Conservation (phyloP, 2,113 vertebrate species). For the Xiphias gladius region DNA sequence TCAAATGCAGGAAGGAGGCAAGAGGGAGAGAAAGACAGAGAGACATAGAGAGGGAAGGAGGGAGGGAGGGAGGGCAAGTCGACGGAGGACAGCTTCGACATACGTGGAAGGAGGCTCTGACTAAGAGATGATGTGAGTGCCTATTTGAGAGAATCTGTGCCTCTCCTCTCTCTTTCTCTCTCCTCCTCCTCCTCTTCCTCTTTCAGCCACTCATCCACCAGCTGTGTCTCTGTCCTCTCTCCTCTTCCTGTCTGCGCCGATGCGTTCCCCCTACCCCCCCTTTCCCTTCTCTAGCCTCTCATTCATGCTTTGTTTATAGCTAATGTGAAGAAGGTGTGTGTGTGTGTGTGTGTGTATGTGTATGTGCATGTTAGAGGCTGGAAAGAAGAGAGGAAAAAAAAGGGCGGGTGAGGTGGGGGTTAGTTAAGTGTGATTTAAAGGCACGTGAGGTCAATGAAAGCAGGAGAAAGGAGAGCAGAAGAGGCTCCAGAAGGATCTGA, state of each 20-base stretch:
- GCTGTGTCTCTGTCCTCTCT: slow-evolving; percentile 69
- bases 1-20: slow-evolving; percentile 51
- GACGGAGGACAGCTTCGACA: slow-evolving; percentile 73
- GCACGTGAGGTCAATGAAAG: slow-evolving; percentile 50
- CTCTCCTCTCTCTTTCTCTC: slow-evolving; percentile 15
- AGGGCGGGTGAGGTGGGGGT: slow-evolving; percentile 22
- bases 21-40: slow-evolving; percentile 31
- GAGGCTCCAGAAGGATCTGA: slow-evolving; percentile 24
- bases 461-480: slow-evolving; percentile 26
- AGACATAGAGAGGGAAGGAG: slow-evolving; percentile 24
- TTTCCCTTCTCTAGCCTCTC: slow-evolving; percentile 61
- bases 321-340: slow-evolving; percentile 39
- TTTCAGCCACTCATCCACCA: slow-evolving; percentile 63
- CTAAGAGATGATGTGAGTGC: slow-evolving; percentile 87
- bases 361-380: slow-evolving; percentile 9
- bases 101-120: slow-evolving; percentile 76
- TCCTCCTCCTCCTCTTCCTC: slow-evolving; percentile 40
- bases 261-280: slow-evolving; percentile 9
- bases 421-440: slow-evolving; percentile 60
- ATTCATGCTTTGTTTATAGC: slow-evolving; percentile 83
- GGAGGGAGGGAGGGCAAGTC: slow-evolving; percentile 51
- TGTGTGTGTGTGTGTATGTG: slow-evolving; percentile 38
- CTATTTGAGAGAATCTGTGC: slow-evolving; percentile 65
- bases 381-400: neutral
- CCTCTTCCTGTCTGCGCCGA: slow-evolving; percentile 65